These are phyloP conservation scores for Tenthredo livida DNA, from an alignment of 2,888 invertebrate species.

Conservation along the genomic window DNA sequence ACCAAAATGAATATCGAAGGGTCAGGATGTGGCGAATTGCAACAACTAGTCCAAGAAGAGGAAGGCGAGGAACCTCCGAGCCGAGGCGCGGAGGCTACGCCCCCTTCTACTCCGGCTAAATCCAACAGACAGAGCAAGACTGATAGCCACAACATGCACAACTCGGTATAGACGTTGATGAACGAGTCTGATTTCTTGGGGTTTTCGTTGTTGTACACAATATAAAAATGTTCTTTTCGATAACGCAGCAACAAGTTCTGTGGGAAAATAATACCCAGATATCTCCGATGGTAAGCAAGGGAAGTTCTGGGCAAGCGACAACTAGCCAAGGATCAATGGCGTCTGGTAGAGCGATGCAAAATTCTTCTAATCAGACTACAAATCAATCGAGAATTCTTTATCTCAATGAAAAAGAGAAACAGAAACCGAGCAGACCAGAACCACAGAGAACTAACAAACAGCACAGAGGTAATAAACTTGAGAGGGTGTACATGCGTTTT, in stretches of 20 bases:
- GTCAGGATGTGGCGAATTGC: conserved; percentile 76
- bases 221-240: not conserved
- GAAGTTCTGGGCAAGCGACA: conserved; percentile 74
- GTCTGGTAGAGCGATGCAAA: conserved; percentile 68
- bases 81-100: conserved; percentile 76
- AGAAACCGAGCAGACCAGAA: conserved; percentile 68
- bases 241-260: conserved; percentile 71
- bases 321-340: conserved; percentile 74
- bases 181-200: not conserved
- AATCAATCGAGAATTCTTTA: conserved; percentile 73
- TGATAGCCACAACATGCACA: conserved; percentile 70
- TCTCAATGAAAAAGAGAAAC: conserved; percentile 74
- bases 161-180: conserved; percentile 60
- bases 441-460: conserved; percentile 69
- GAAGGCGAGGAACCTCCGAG: conserved; percentile 75
- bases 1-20: conserved; percentile 72
- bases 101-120: conserved; percentile 76
- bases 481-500: too few species aligned
- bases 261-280: conserved; percentile 72
- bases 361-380: conserved; percentile 67
- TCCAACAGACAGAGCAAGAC: conserved; percentile 70
- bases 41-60: conserved; percentile 78
- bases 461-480: conserved; percentile 71
- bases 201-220: too few species aligned
- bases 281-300: conserved; percentile 74